A percentile compares a stretch with the other conserved stretches of the same genome.
phyloP scores from a whole-genome alignment of 2,888 invertebrate species.

The Abrostola tripartita region DNA sequence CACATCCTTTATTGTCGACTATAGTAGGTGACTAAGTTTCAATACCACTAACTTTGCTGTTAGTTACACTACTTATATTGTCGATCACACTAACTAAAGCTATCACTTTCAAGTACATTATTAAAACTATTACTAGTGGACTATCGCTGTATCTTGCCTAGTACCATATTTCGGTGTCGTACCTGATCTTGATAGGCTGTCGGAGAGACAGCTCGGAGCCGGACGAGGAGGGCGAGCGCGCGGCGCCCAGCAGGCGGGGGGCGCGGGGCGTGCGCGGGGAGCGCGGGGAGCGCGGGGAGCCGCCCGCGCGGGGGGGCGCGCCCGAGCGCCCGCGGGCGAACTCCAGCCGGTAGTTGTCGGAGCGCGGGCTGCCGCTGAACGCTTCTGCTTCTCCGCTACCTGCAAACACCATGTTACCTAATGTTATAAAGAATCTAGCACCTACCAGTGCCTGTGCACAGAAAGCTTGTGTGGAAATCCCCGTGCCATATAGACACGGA shows the following conservation, averaged over 20 bases:
- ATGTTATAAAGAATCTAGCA: neutral
- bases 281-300: neutral
- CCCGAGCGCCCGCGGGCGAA: slow-evolving; percentile 91
- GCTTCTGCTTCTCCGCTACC: slow-evolving; percentile 73
- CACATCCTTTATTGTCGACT: too few species aligned
- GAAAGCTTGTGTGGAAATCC: too few species aligned
- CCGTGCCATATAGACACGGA: too few species aligned
- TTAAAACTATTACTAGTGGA: too few species aligned
- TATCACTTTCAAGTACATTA: too few species aligned
- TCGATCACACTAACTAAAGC: too few species aligned
- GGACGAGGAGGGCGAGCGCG: slow-evolving; percentile 76
- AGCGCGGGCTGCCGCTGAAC: slow-evolving; percentile 83
- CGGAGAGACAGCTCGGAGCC: slow-evolving; percentile 81
- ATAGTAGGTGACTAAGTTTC: too few species aligned
- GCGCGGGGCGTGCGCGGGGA: slow-evolving; percentile 84
- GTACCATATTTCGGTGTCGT: neutral
- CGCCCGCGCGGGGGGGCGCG: slow-evolving; percentile 54
- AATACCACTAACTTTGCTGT: too few species aligned
- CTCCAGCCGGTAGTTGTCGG: slow-evolving; percentile 92
- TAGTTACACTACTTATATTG: too few species aligned
- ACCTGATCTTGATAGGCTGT: slow-evolving; percentile 83
- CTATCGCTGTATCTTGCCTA: too few species aligned
- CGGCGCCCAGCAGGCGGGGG: slow-evolving; percentile 75
- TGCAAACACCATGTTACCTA: slow-evolving; percentile 4
- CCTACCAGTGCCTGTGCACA: neutral